Evolutionary conservation across 2,797 vertebrate species (phyloP), one percentile per base, ranked within the genome.

Genomic region (Pterois miles): DNA sequence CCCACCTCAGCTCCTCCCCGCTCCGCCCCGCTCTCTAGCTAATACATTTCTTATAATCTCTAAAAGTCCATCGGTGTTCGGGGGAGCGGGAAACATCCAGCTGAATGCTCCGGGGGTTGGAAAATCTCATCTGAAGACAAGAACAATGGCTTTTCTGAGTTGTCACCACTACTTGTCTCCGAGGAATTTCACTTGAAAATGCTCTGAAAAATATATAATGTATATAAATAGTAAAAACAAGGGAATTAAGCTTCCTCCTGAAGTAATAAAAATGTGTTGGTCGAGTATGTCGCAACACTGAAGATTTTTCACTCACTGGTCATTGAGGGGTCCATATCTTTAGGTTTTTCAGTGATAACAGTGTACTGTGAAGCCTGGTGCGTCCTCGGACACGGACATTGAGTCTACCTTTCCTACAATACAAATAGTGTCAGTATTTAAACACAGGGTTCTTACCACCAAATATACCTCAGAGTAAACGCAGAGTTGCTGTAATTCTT

Each of bases 401-500:
- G 64, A 86, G 84, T 91, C 91, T 89, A 93, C 92, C 87, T 95
- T 94, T 93, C 92, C 93, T 93, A 94, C 93, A 94, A 92, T 92
- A 94, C 93, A 95, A 94, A 90, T 94, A 95, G 92, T 84, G 89
- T 94, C 94, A 94, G 92, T 93, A 94, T 94, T 91, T 89, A 92
- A 92, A 94, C 92, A 95, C 95, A 96, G 95, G 95, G 95, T 96
- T 95, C 90, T 93, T 93, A 94, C 91, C 92, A 93, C 93, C 93
- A 93, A 94, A 96, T 95, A 96, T 96, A 95, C 95, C 95, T 96
- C 95, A 96, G 93, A 95, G 94, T 93, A 94, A 94, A 92, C 73
- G 91, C 94, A 94, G 93, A 93, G 88, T 93, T 94, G 89, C 94
- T 93, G 92, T 93, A 94, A 90, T 93, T 94, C 91, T 93, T 93